Percentiles rank a stretch among this genome's conserved stretches.
Conservation (phyloP, 2,113 vertebrate genomes). For the Tragelaphus buxtoni region DNA sequence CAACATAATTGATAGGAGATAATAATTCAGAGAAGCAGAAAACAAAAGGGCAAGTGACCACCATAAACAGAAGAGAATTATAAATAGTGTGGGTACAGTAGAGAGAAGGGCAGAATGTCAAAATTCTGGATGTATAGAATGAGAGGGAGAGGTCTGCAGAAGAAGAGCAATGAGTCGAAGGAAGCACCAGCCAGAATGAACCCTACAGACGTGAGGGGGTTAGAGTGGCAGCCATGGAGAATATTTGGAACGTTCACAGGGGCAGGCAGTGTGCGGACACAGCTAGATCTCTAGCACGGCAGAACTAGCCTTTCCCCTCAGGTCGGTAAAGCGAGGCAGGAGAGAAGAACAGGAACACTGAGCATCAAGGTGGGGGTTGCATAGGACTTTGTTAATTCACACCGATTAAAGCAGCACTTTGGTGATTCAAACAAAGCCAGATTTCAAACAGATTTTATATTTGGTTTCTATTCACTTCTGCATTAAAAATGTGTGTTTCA, state of each 20-base stretch:
- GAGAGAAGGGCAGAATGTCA: not conserved
- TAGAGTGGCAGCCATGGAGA: not conserved
- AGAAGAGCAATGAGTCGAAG: not conserved
- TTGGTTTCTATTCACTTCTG: not conserved
- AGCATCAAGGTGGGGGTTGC: not conserved
- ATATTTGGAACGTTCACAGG: not conserved
- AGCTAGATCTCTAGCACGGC: fast-evolving
- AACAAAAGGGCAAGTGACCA: not conserved
- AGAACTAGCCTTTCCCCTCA: not conserved
- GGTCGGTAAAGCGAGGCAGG: not conserved
- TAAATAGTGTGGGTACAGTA: not conserved
- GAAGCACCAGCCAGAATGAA: not conserved
- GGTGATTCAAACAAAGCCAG: not conserved
- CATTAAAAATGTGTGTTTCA: not conserved
- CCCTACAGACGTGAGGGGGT: not conserved
- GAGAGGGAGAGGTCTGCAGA: not conserved
- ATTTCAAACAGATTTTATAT: not conserved
- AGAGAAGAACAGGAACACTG: not conserved
- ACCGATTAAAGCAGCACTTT: not conserved
- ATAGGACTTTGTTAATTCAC: not conserved
- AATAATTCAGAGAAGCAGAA: not conserved
- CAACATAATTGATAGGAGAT: not conserved
- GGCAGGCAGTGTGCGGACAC: not conserved
- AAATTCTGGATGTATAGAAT: not conserved
- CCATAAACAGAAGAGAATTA: not conserved